These are phyloP conservation scores for Acanthurus tractus DNA, from an alignment of 2,797 vertebrate genomes.

Conservation along the genomic window DNA sequence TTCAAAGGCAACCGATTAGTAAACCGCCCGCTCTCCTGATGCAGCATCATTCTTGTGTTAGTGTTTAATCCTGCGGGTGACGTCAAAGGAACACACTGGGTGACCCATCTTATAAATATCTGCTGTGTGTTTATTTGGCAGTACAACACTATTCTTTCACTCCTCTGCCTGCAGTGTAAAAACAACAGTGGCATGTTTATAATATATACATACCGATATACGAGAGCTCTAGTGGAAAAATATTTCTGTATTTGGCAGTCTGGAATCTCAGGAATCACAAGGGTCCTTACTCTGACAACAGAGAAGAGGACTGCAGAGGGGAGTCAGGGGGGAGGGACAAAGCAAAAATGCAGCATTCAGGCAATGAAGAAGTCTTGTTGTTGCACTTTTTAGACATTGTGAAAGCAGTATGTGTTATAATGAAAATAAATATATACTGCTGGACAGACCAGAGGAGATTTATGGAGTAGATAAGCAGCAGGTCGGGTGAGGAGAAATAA, in stretches of 20 bases:
- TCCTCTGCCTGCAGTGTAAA: slow-evolving; percentile 42
- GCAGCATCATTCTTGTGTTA: slow-evolving; percentile 53
- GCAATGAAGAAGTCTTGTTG: slow-evolving; percentile 35
- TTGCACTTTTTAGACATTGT: slow-evolving; percentile 41
- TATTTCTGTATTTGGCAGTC: slow-evolving; percentile 57
- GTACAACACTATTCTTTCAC: slow-evolving; percentile 40
- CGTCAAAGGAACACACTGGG: slow-evolving; percentile 35
- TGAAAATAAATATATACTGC: slow-evolving; percentile 46
- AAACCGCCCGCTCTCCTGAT: slow-evolving; percentile 42
- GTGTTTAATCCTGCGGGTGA: slow-evolving; percentile 52
- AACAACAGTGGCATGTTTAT: slow-evolving; percentile 67
- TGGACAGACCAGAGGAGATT: slow-evolving; percentile 22
- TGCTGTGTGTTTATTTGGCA: slow-evolving; percentile 66
- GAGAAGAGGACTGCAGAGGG: slow-evolving; percentile 48
- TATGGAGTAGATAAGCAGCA: slow-evolving; percentile 31
- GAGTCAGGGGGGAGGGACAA: not conserved
- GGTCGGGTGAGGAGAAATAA: not conserved
- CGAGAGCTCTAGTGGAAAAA: slow-evolving; percentile 62
- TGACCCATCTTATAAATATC: slow-evolving; percentile 60
- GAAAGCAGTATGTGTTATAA: slow-evolving; percentile 28
- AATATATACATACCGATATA: slow-evolving; percentile 57
- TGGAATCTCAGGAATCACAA: slow-evolving; percentile 76
- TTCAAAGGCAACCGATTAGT: slow-evolving; percentile 57
- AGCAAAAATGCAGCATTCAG: slow-evolving; percentile 53
- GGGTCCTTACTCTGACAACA: slow-evolving; percentile 66